Evolutionary conservation across 37 sponge, comb jelly and placozoan genomes (phyloP), one percentile per base, ranked within the genome.

Genomic region (Dysidea cf. avara): DNA sequence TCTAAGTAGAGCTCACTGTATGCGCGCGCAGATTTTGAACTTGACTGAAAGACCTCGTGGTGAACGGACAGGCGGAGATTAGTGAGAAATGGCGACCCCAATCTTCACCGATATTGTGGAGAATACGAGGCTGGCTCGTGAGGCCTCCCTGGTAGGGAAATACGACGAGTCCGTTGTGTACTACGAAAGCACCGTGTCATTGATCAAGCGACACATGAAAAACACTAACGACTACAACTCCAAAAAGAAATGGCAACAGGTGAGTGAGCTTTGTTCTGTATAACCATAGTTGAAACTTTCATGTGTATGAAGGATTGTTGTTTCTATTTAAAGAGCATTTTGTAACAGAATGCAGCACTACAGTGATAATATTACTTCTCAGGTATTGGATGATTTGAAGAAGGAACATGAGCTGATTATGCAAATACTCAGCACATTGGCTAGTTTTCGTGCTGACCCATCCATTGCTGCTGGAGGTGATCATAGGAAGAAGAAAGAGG

Each of bases 101-200:
- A n/a, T n/a, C n/a, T n/a, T n/a, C n/a, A n/a, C n/a, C n/a, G 67
- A 77, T 20, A 60, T 81, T 20, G 66, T 72, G n/a, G 78, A 78
- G 59, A 65, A 83, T 28, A 69, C 80, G 46, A 88, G 78, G 67
- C 79, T 68, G 55, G 99, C 95, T 9, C 55, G 99, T 28, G 99
- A 94, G 66, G 67, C 76, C 13, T 86, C 95, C 1, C 76, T 94
- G 63, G 65, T 82, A 2, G 95, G 95, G 1, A 68, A 83, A 60
- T 97, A 97, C 63, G 94, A 97, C 18, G 85, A 91, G 0, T 62
- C 95, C 40, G 25, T 79, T 64, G 82, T 91, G 1, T 94, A 80
- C 76, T 97, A 94, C 66, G 70, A 68, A 55, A 77, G 90, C 12
- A 89, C 89, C 28, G 74, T 91, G 21, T 76, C 83, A 69, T 75